Conservation (phyloP, 2,113 vertebrate genomes). For the Psettodes erumei region DNA sequence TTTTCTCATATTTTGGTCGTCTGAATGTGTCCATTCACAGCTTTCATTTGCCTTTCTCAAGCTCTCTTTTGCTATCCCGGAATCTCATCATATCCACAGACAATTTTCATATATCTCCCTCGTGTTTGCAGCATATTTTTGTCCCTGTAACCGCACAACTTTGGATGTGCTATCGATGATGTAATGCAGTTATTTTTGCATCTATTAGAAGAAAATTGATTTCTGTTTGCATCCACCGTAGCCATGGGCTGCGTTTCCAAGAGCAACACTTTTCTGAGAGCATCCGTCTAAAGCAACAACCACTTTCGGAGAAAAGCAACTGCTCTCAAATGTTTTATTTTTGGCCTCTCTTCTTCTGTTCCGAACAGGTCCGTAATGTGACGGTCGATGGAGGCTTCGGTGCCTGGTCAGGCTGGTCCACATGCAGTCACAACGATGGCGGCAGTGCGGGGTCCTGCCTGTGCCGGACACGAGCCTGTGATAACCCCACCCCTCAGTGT, state of each 20-base stretch:
- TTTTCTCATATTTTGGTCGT: conserved; percentile 55
- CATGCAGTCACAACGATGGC: conserved; percentile 89
- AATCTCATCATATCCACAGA: conserved; percentile 43
- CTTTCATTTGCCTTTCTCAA: conserved; percentile 44
- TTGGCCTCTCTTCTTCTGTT: conserved; percentile 14
- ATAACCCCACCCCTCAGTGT: conserved; percentile 91
- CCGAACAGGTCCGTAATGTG: conserved; percentile 89
- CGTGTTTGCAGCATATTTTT: conserved; percentile 42
- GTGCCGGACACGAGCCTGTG: conserved; percentile 91
- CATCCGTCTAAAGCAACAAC: conserved; percentile 39
- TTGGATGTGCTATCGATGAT: conserved; percentile 36
- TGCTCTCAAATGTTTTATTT: conserved; percentile 43
- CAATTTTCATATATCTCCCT: conserved; percentile 40
- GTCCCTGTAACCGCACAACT: conserved; percentile 44
- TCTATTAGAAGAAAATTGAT: conserved; percentile 67
- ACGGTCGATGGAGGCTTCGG: conserved; percentile 92
- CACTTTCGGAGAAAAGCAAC: conserved; percentile 56
- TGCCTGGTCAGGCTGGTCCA: conserved; percentile 89
- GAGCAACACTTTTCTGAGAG: conserved; percentile 47
- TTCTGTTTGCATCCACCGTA: conserved; percentile 50
- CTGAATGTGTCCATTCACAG: conserved; percentile 35
- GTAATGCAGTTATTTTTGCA: conserved; percentile 58
- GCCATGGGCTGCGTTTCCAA: conserved; percentile 30
- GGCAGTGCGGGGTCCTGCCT: conserved; percentile 87
- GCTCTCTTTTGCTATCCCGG: conserved; percentile 1